phyloP scores from a whole-genome alignment of 2,113 vertebrate genomes.

The Lepidothrix coronata region DNA sequence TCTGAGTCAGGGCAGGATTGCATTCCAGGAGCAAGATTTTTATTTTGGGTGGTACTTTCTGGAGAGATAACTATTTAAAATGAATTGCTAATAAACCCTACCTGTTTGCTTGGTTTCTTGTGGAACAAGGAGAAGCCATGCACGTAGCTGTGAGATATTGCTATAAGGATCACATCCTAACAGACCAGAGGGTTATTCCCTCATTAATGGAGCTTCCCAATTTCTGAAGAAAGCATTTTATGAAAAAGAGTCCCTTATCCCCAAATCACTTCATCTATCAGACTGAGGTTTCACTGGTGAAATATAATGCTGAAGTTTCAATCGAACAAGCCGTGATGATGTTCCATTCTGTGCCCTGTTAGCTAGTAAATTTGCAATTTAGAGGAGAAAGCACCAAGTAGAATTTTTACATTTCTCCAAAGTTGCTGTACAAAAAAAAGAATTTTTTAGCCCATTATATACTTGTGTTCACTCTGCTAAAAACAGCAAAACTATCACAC shows the following conservation, averaged over 20 bases:
- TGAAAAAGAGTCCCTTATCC: not conserved
- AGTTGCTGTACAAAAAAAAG: not conserved
- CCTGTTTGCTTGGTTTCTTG: not conserved
- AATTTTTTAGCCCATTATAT: not conserved
- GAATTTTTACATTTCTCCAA: not conserved
- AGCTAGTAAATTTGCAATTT: not conserved
- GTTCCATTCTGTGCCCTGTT: not conserved
- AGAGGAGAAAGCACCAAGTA: not conserved
- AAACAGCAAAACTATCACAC: not conserved
- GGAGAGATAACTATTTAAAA: constrained; percentile 10
- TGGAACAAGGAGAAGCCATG: not conserved
- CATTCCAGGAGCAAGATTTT: constrained; percentile 33
- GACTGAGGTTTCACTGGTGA: not conserved
- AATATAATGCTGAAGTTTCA: not conserved
- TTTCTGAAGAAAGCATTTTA: not conserved
- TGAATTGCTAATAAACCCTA: not conserved
- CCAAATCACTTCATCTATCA: not conserved
- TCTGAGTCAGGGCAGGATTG: not conserved
- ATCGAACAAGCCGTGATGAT: not conserved
- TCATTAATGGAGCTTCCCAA: not conserved
- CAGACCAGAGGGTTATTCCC: not conserved
- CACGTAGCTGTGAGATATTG: not conserved
- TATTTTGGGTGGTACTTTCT: not conserved
- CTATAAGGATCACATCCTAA: not conserved
- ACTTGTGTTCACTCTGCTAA: not conserved